phyloP scores from a whole-genome alignment of 1,140 invertebrate genomes.

The Aphelinus certus region DNA sequence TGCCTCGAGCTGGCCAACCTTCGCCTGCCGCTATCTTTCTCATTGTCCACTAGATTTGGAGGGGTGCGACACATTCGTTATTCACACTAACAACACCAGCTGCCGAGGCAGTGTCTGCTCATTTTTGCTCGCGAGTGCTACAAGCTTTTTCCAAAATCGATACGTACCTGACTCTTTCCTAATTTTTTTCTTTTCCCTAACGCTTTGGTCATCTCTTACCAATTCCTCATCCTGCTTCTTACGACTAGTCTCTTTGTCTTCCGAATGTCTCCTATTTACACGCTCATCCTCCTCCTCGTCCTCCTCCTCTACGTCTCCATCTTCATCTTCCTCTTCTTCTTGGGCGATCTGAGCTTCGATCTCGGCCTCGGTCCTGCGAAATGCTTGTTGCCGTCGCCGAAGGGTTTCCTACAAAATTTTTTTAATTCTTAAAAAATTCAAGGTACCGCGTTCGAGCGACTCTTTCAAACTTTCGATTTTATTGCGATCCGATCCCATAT shows the following conservation, averaged over 20 bases:
- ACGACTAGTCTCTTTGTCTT: constrained; percentile 34
- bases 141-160: constrained; percentile 39
- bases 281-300: constrained; percentile 29
- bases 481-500: no score
- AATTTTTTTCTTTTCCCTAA: constrained; percentile 34
- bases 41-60: constrained; percentile 57
- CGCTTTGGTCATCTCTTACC: constrained; percentile 31
- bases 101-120: constrained; percentile 2
- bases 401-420: constrained; percentile 58
- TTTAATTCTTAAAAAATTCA: not conserved
- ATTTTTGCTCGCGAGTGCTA: not conserved
- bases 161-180: constrained; percentile 56
- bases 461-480: no score
- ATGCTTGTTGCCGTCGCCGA: constrained; percentile 64
- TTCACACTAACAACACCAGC: constrained; percentile 4
- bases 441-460: no score
- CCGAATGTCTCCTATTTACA: not conserved
- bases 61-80: constrained; percentile 49
- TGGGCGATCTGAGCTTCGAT: constrained; percentile 65
- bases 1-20: not conserved
- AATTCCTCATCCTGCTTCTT: constrained; percentile 44
- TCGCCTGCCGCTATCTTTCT: constrained; percentile 57
- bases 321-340: constrained; percentile 61
- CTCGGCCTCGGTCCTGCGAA: constrained; percentile 67
- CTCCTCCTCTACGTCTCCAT: constrained; percentile 47